Conservation (phyloP, 2,113 vertebrate species). For the Melanotaenia duboulayi region DNA sequence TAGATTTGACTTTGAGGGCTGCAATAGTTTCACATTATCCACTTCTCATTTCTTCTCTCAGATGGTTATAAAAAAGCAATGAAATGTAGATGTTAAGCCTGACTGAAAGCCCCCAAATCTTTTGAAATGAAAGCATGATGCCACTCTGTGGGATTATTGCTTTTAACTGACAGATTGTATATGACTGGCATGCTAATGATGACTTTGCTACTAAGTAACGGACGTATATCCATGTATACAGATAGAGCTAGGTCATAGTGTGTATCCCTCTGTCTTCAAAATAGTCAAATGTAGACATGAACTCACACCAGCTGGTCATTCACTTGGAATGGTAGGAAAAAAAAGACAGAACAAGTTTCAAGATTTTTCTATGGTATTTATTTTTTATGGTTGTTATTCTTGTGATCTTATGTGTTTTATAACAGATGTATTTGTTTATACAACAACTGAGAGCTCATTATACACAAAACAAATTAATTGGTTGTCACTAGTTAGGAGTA, state of each 20-base stretch:
- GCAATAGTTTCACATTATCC: constrained; percentile 22
- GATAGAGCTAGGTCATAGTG: neutral
- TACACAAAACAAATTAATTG: neutral
- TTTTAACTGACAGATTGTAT: constrained; percentile 14
- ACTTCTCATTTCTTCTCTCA: constrained; percentile 34
- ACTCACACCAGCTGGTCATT: no score
- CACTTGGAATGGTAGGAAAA: no score
- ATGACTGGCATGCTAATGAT: constrained; percentile 6
- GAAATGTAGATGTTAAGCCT: constrained; percentile 6
- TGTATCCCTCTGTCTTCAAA: no score
- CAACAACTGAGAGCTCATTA: neutral
- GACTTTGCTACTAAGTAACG: neutral
- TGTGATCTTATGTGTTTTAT: no score
- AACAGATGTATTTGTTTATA: neutral
- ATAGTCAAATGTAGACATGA: no score
- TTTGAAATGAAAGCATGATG: constrained; percentile 25
- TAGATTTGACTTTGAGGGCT: constrained; percentile 39
- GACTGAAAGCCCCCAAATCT: constrained; percentile 22
- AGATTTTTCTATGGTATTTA: no score
- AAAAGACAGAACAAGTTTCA: no score
- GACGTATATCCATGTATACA: neutral
- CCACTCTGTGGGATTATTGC: constrained; percentile 24
- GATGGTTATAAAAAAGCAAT: constrained; percentile 30
- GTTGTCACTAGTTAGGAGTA: no score
- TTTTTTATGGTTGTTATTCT: no score